A percentile compares a stretch with the other conserved stretches of the same genome.
These are phyloP conservation scores for Torymus aiolomorphi DNA, from an alignment of 2,888 invertebrate genomes.

Conservation along the genomic window DNA sequence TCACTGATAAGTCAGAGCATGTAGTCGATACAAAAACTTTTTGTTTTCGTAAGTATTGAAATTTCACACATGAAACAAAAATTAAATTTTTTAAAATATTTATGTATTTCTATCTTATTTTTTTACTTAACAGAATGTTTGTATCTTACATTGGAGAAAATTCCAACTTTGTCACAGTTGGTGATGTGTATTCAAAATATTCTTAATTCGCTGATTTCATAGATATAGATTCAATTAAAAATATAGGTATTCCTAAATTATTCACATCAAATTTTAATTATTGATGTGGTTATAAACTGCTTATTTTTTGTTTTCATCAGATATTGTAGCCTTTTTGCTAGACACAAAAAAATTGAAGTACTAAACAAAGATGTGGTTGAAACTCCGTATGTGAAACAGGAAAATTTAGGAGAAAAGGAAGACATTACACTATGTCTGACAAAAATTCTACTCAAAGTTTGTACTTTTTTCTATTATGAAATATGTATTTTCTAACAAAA, in stretches of 20 bases:
- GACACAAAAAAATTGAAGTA: slow-evolving; percentile 59
- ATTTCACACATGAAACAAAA: neutral
- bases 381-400: neutral
- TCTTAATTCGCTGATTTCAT: slow-evolving; percentile 15
- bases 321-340: slow-evolving; percentile 62
- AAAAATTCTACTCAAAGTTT: neutral
- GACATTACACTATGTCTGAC: no score
- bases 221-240: slow-evolving; percentile 4
- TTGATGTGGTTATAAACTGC: neutral
- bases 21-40: slow-evolving; percentile 55
- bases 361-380: neutral
- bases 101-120: slow-evolving; percentile 53
- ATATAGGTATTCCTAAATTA: slow-evolving; percentile 28
- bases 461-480: slow-evolving; percentile 6
- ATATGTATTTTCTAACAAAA: neutral
- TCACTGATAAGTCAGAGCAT: slow-evolving; percentile 6
- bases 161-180: slow-evolving; percentile 55
- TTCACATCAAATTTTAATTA: neutral
- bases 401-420: no score
- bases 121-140: slow-evolving; percentile 49
- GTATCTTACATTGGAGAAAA: slow-evolving; percentile 56
- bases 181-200: slow-evolving; percentile 46
- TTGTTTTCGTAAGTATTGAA: slow-evolving; percentile 60
- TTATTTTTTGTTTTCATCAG: slow-evolving; percentile 42
- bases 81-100: neutral